A percentile compares a stretch with the other conserved stretches of the same genome.
phyloP scores from a whole-genome alignment of 2,113 vertebrate genomes.

The Proterorhinus semilunaris region DNA sequence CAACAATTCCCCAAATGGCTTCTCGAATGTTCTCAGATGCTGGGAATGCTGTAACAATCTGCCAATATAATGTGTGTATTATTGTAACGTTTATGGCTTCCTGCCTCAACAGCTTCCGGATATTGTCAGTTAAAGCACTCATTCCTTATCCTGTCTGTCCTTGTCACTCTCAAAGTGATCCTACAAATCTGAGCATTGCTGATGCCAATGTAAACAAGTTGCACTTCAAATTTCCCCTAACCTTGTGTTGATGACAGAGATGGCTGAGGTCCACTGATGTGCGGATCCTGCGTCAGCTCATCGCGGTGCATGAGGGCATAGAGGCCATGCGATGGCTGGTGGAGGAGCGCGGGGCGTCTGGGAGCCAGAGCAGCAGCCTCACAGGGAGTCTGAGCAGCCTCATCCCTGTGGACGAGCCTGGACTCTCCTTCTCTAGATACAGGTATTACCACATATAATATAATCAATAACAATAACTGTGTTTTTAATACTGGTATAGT shows the following conservation, averaged over 20 bases:
- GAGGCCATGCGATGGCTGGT: slow-evolving; percentile 88
- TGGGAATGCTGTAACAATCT: too few species aligned
- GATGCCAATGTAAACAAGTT: too few species aligned
- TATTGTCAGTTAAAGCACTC: too few species aligned
- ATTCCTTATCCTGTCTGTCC: too few species aligned
- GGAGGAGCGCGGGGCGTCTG: slow-evolving; percentile 78
- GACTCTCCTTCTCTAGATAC: slow-evolving; percentile 19
- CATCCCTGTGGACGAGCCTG: slow-evolving; percentile 56
- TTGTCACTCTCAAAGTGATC: not conserved
- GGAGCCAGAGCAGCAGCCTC: slow-evolving; percentile 84
- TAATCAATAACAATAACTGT: not conserved
- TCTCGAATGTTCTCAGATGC: too few species aligned
- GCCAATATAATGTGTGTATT: too few species aligned
- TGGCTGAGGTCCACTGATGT: slow-evolving; percentile 82
- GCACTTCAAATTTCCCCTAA: too few species aligned
- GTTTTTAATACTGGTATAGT: too few species aligned
- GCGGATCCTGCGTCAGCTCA: slow-evolving; percentile 87
- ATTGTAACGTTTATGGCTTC: too few species aligned
- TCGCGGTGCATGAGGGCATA: slow-evolving; percentile 86
- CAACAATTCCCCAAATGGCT: too few species aligned
- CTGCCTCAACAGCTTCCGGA: too few species aligned
- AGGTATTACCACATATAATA: slow-evolving; percentile 31
- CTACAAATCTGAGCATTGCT: not conserved
- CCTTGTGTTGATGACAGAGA: slow-evolving; percentile 43
- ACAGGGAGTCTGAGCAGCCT: slow-evolving; percentile 89